Base-by-base conservation (phyloP, 64 coral and sea anemone species). In the Pachyseris speciosa region DNA sequence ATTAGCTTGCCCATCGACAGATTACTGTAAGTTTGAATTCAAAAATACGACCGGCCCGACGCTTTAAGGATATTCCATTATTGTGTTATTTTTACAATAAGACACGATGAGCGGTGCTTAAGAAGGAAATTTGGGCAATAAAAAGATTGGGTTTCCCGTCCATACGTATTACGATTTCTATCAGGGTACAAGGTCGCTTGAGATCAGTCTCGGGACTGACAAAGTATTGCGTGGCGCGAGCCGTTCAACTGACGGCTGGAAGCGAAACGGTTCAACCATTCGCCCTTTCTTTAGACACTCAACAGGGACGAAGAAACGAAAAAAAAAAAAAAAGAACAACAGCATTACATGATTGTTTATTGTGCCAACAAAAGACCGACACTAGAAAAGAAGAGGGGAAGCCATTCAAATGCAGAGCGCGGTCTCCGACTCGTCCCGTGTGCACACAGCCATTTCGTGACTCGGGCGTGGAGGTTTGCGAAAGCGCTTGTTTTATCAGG, bases 391-490 rank as follows among this genome's bases (percentile, higher is more conserved):
- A 60, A 39, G 77, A 61, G 20, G 50, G 27, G 75, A 79, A 53
- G 15, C 75, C 13, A 33, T 79, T n/a, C 52, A 53, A 79, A 79
- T 55, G 48, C 3, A 60, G 10, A 61, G 22, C 48, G 61, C 33
- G 69, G 22, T 60, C 50, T 38, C 19, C 52, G 51, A 37, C 19
- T 55, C 36, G 45, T 55, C 77, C 77, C 51, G 37, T 60, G 53
- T 17, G 32, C 2, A 20, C 15, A 60, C 11, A 80, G 61, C 60
- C 25, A 69, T 96, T 96, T 96, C 95, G 95, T 96, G 95, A 96
- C 93, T 87, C 34, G 86, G 92, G 90, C 61, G 90, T 81, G 90
- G 86, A 72, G 85, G 79, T 68, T 96, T 78, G 75, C 50, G 71
- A 84, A 87, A 85, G 77, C 52, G 53, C 68, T 88, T 65, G 66